Conservation (phyloP, 2,113 vertebrate species). For the Nyctibius bracteatus region DNA sequence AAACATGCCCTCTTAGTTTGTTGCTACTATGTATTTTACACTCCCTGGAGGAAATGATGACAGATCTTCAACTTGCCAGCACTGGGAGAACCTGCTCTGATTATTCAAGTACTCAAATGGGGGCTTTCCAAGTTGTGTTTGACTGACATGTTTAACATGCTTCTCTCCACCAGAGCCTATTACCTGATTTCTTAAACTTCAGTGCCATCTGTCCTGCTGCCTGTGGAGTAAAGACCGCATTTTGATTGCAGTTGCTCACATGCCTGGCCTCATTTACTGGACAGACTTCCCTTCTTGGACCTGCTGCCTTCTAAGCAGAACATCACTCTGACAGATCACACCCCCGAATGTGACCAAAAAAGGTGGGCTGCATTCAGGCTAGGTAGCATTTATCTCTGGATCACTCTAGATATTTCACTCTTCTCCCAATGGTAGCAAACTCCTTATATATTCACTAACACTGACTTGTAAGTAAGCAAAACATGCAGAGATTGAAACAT, state of each 20-base stretch:
- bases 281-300: background rate
- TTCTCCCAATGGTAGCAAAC: background rate
- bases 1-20: background rate
- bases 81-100: background rate
- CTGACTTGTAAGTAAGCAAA: background rate
- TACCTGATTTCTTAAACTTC: slow-evolving; percentile 11
- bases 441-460: background rate
- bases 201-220: slow-evolving; percentile 31
- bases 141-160: background rate
- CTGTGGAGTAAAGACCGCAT: background rate
- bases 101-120: background rate
- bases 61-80: background rate
- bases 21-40: background rate
- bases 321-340: background rate
- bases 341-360: background rate
- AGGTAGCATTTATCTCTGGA: background rate
- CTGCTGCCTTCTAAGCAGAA: background rate
- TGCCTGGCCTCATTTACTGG: background rate
- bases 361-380: background rate
- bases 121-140: background rate
- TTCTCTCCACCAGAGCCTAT: background rate
- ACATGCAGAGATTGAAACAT: background rate
- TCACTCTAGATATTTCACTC: background rate
- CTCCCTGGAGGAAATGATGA: background rate
- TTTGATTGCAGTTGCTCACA: background rate